These are phyloP conservation scores for Petrocephalus microphthalmus DNA, from an alignment of 2,113 vertebrate species.

Conservation along the genomic window DNA sequence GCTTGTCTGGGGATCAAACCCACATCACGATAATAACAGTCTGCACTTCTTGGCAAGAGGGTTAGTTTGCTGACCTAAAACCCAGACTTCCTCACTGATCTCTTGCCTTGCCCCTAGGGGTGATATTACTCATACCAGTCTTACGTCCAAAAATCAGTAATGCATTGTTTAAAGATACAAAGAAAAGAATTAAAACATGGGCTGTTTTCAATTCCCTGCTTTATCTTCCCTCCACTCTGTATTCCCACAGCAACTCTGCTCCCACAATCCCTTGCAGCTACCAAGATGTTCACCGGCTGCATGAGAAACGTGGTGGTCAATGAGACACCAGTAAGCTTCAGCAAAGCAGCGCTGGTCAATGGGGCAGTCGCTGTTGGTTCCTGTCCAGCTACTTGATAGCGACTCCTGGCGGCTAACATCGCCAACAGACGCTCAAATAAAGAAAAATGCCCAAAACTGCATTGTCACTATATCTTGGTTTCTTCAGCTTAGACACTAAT, in stretches of 20 bases:
- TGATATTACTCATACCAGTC: not conserved
- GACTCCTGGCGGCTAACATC: not conserved
- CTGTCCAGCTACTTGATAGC: constrained; percentile 74
- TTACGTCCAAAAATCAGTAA: not conserved
- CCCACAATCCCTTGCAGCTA: constrained; percentile 60
- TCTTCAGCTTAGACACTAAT: not conserved
- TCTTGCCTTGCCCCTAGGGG: not conserved
- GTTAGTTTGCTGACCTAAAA: not conserved
- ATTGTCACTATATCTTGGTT: constrained; percentile 18
- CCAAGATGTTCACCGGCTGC: constrained; percentile 77
- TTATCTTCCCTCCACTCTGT: constrained; percentile 30
- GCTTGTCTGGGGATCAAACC: not conserved
- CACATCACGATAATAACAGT: not conserved
- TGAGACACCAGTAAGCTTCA: constrained; percentile 72
- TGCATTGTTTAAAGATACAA: not conserved
- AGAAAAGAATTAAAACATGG: not conserved
- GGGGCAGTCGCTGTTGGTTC: constrained; percentile 80
- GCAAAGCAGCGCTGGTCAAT: constrained; percentile 74
- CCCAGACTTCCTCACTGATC: not conserved
- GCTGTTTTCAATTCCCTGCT: not conserved
- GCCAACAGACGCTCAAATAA: constrained; percentile 33
- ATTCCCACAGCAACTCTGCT: constrained; percentile 66
- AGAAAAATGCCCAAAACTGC: constrained; percentile 2
- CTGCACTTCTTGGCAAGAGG: not conserved
- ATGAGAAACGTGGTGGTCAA: constrained; percentile 81